Evolutionary conservation across 2,113 vertebrate genomes (phyloP).

Genomic region (Centropus bengalensis): DNA sequence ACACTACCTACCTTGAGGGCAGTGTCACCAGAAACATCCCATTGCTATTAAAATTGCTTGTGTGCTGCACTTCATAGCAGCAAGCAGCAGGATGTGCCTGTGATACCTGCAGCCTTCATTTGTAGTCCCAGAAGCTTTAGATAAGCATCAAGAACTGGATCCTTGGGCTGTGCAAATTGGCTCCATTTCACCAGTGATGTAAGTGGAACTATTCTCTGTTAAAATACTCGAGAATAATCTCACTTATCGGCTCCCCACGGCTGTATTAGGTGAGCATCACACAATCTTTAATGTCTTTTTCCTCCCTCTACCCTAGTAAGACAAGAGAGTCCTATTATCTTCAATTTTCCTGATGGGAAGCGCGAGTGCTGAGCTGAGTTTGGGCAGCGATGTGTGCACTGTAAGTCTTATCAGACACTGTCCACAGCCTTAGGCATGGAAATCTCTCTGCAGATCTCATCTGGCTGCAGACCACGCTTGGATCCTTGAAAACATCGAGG

Average conservation of each 20-base stretch:
- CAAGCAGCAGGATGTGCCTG: neutral
- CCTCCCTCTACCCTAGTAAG: neutral
- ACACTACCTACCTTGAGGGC: no score
- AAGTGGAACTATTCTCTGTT: neutral
- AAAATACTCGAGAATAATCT: neutral
- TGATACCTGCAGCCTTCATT: neutral
- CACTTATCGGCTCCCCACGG: neutral
- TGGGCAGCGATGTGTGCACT: accelerated
- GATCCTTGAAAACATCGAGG: neutral
- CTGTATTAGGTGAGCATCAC: neutral
- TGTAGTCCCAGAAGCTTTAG: neutral
- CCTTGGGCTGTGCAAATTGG: constrained; percentile 16
- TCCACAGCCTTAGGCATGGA: neutral
- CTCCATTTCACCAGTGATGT: neutral
- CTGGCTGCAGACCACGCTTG: neutral
- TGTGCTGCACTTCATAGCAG: neutral
- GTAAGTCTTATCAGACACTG: neutral
- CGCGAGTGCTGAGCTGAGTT: neutral
- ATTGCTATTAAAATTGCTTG: neutral
- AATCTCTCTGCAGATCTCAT: neutral
- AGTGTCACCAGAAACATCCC: neutral
- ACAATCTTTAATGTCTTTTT: neutral
- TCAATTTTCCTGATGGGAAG: neutral
- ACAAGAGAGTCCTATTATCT: neutral
- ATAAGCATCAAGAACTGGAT: neutral